Percentiles rank a stretch among this genome's conserved stretches.
Evolutionary conservation across 1,140 invertebrate genomes (phyloP).

Genomic region (Nilaparvata lugens): DNA sequence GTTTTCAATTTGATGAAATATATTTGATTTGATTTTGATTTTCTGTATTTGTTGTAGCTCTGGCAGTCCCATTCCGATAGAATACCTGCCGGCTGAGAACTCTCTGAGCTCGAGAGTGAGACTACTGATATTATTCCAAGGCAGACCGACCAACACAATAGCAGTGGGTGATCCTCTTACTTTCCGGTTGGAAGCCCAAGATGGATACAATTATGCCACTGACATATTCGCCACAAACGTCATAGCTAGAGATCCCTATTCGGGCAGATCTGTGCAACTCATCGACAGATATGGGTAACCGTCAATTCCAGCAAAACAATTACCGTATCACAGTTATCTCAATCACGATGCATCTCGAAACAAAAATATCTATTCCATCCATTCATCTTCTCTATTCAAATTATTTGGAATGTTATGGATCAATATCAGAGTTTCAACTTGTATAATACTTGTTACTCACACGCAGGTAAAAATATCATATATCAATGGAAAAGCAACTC

Average conservation of each 20-base stretch:
- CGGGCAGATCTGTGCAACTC: slow-evolving; percentile 76
- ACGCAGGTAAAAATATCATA: no score
- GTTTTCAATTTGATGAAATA: no score
- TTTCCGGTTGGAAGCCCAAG: slow-evolving; percentile 79
- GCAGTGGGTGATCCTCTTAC: slow-evolving; percentile 89
- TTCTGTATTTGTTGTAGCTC: slow-evolving; percentile 40
- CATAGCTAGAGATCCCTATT: slow-evolving; percentile 86
- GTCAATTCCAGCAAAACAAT: no score
- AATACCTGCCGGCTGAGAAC: slow-evolving; percentile 83
- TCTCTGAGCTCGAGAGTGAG: slow-evolving; percentile 79
- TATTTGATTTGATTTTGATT: no score
- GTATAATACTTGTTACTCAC: no score
- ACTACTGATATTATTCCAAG: slow-evolving; percentile 77
- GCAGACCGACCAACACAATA: slow-evolving; percentile 82
- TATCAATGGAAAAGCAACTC: no score
- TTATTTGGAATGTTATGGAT: no score
- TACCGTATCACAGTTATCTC: no score
- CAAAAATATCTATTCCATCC: no score
- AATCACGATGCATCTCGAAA: no score
- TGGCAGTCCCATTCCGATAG: slow-evolving; percentile 82
- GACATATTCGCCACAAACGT: slow-evolving; percentile 92
- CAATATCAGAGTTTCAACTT: no score
- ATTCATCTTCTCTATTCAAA: no score
- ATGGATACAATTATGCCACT: slow-evolving; percentile 76
- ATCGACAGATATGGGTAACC: slow-evolving; percentile 82